Percentiles rank a stretch among this genome's conserved stretches.
phyloP scores from a whole-genome alignment of 2,113 vertebrate species.

The Festucalex cinctus region DNA sequence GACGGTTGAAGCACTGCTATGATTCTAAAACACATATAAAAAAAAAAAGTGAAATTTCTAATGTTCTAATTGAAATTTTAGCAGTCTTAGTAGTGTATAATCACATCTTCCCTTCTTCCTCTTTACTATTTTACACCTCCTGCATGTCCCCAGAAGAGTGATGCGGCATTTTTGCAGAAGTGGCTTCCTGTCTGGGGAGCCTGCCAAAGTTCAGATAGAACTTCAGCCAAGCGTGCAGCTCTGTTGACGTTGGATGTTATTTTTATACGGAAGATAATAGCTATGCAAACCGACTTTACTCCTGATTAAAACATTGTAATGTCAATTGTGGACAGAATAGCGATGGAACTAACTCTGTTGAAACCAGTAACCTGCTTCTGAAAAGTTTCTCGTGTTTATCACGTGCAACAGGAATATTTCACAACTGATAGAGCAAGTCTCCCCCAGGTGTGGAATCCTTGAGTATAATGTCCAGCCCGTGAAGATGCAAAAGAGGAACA shows the following conservation, averaged over 20 bases:
- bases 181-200: constrained; percentile 29
- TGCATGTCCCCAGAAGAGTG: constrained; percentile 1
- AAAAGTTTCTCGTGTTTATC: constrained; percentile 19
- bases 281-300: background rate
- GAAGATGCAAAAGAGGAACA: background rate
- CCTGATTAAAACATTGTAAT: background rate
- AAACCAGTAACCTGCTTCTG: background rate
- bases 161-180: constrained; percentile 17
- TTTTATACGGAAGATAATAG: constrained; percentile 2
- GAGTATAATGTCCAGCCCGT: background rate
- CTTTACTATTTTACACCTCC: constrained; percentile 20
- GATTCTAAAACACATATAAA: background rate
- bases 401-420: constrained; percentile 16
- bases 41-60: background rate
- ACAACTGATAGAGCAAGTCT: constrained; percentile 21
- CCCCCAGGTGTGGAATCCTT: constrained; percentile 33
- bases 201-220: constrained; percentile 1
- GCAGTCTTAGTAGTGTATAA: constrained; percentile 25
- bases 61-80: background rate
- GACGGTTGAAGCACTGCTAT: too few relatives aligned
- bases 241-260: background rate
- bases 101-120: constrained; percentile 31
- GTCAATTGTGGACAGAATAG: background rate
- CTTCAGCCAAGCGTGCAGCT: background rate
- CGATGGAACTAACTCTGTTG: background rate